Base-by-base conservation (phyloP, 2,888 invertebrate species). In the Linnaemya tessellans region DNA sequence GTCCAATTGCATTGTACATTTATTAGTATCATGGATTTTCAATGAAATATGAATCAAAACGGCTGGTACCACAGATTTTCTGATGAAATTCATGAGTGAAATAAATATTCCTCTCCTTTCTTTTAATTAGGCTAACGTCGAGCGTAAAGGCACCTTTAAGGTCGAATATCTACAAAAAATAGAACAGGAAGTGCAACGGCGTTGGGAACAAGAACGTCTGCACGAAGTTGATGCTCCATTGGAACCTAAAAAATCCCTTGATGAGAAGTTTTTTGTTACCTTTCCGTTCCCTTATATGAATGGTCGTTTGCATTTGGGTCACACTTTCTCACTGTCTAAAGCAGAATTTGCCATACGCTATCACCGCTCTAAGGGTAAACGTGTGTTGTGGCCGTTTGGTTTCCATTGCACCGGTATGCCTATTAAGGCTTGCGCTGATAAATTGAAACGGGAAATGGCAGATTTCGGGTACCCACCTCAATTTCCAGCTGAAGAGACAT, bases 211-310 rank as follows among this genome's bases (percentile, higher is more conserved):
- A 20, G 95, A 96, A 78, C 97, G 96, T 90, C 94, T 94, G 1
- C 97, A 96, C 92, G 98, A 99, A 93, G 93, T 94, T 71, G 96
- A 99, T 93, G 98, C 97, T 3, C 96, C 96, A 0, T 90, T 91
- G 18, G 92, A 94, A 8, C 93, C 93, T 83, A 94, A 93, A 84
- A 94, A 94, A 89, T 92, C 93, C 18, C 90, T 91, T 9, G 93
- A 95, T 89, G 97, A 97, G 86, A 99, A 99, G 91, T 99, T 96
- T 91, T 93, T 98, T 88, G 97, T 96, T 46, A 98, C 98, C 2
- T 99, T 99, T 93, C 99, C 99, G 0, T 99, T 96, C 93, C 99
- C 99, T 0, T 99, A 99, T 91, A 99, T 99, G 99, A 99, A 99
- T 94, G 99, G 99, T 11, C 95, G 97, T 62, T 94, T 99, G 75